A percentile compares a stretch with the other conserved stretches of the same genome.
Conservation (phyloP, 2,113 vertebrate species). For the Phyllostomus discolor region DNA sequence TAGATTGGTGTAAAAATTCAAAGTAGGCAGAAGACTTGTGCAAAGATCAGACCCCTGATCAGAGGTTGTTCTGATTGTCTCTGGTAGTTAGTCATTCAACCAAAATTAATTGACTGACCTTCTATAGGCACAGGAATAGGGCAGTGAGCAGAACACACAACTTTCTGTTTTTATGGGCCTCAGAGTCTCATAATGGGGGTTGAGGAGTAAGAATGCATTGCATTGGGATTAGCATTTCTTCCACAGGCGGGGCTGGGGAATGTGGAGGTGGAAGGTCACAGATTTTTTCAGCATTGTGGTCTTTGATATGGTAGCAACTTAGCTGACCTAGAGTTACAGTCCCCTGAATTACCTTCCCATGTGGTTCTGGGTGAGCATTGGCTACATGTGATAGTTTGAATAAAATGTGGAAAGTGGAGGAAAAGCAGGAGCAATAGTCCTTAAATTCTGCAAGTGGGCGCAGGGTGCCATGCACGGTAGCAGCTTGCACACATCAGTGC, state of each 20-base stretch:
- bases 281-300: background rate
- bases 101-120: background rate
- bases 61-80: background rate
- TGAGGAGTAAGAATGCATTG: background rate
- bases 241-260: background rate
- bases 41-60: background rate
- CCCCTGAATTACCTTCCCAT: background rate
- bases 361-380: background rate
- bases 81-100: background rate
- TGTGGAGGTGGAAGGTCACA: background rate
- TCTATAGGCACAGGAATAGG: background rate
- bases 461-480: background rate
- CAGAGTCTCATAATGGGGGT: background rate
- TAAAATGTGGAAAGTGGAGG: background rate
- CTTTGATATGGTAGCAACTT: background rate
- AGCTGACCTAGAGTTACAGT: background rate
- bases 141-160: background rate
- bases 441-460: background rate
- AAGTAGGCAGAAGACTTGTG: background rate
- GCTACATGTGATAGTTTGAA: background rate
- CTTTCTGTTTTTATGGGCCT: background rate
- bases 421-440: background rate
- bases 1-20: background rate
- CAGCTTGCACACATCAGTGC: background rate
- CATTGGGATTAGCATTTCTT: background rate